Evolutionary conservation across 2,888 invertebrate genomes (phyloP).

Genomic region (Platerodrilus igneus): DNA sequence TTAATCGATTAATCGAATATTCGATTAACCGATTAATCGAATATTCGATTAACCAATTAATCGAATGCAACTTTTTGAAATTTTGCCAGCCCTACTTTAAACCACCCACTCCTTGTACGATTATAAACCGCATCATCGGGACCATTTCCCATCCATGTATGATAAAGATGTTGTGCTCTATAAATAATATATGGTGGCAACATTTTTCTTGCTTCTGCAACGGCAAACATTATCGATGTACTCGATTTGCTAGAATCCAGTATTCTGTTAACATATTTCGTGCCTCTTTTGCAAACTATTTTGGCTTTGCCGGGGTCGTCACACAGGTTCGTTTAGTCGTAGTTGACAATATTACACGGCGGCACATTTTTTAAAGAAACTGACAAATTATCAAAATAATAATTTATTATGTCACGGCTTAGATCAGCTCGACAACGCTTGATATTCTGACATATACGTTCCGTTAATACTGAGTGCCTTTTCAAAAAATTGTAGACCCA

Average conservation of each 20-base stretch:
- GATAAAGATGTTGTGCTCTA: slow-evolving; percentile 21
- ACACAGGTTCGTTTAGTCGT: slow-evolving; percentile 24
- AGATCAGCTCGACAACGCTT: slow-evolving; percentile 15
- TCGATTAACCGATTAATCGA: too few species aligned
- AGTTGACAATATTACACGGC: slow-evolving; percentile 17
- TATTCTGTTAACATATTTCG: slow-evolving; percentile 22
- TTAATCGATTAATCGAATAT: too few species aligned
- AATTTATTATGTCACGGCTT: slow-evolving; percentile 14
- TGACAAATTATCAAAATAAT: slow-evolving; percentile 20
- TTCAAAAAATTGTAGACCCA: slow-evolving; percentile 17
- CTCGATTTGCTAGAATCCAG: slow-evolving; percentile 24
- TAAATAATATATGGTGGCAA: slow-evolving; percentile 25
- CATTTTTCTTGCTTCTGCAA: slow-evolving; percentile 18
- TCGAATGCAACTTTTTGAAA: too few species aligned
- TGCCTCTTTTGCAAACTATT: slow-evolving; percentile 23
- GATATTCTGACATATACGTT: slow-evolving; percentile 16
- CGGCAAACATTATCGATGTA: slow-evolving; percentile 24
- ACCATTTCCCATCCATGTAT: slow-evolving; percentile 21
- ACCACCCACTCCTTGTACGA: not conserved
- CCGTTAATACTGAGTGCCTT: slow-evolving; percentile 8
- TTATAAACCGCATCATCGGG: slow-evolving; percentile 7
- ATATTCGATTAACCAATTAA: too few species aligned
- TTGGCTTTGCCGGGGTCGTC: slow-evolving; percentile 24
- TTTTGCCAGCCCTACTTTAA: too few species aligned
- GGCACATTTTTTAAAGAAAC: slow-evolving; percentile 13